These are phyloP conservation scores for Craseonycteris thonglongyai DNA, from an alignment of 2,113 vertebrate species.

Conservation along the genomic window DNA sequence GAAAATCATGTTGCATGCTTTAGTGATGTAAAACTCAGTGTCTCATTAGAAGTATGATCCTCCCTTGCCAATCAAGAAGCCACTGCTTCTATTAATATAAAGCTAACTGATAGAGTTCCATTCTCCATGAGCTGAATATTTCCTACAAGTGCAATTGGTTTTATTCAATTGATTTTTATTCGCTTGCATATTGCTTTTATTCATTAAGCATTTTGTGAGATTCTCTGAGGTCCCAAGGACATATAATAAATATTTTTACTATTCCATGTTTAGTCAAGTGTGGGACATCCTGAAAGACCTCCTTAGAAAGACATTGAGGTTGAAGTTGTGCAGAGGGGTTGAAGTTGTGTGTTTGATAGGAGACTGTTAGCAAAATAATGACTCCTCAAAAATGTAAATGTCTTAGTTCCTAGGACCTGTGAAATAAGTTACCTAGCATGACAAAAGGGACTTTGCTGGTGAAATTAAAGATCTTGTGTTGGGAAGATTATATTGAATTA, in stretches of 20 bases:
- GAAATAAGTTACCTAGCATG: not conserved
- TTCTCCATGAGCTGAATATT: not conserved
- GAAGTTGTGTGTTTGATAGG: not conserved
- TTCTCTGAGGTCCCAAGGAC: not conserved
- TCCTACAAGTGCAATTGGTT: not conserved
- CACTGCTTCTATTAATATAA: not conserved
- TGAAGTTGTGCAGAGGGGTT: not conserved
- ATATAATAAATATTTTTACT: conserved; percentile 2
- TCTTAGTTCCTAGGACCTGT: not conserved
- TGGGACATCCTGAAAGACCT: not conserved
- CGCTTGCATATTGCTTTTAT: not conserved
- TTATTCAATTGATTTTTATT: not conserved
- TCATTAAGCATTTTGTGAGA: not conserved
- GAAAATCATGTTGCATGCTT: not conserved
- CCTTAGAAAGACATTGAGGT: not conserved
- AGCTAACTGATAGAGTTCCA: not conserved
- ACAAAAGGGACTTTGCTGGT: not conserved
- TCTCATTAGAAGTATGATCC: not conserved
- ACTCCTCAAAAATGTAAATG: not conserved
- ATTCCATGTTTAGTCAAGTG: not conserved
- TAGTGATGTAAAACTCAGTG: not conserved
- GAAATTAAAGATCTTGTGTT: not conserved
- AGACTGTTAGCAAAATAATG: not conserved
- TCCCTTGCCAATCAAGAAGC: not conserved
- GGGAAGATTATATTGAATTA: not conserved